phyloP scores from a whole-genome alignment of 1,140 invertebrate genomes.

The Drosophila dunni region DNA sequence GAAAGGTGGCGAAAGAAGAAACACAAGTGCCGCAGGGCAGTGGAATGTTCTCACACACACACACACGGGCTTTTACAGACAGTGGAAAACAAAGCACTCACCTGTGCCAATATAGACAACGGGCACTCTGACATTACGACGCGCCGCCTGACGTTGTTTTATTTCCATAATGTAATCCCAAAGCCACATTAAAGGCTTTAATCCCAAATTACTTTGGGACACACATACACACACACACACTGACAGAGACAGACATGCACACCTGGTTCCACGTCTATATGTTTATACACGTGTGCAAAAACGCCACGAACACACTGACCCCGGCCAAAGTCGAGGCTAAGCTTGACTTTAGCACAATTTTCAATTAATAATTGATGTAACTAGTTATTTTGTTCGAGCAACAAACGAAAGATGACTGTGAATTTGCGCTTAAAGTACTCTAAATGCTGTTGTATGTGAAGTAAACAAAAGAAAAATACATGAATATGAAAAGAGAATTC shows the following conservation, averaged over 20 bases:
- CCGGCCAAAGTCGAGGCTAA: conserved; percentile 42
- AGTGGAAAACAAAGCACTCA: conserved; percentile 44
- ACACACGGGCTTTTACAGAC: background rate
- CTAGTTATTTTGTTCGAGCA: conserved; percentile 21
- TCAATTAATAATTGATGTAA: conserved; percentile 30
- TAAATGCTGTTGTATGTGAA: conserved; percentile 52
- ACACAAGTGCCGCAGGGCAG: background rate
- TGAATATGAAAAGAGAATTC: conserved; percentile 44
- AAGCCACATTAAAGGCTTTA: conserved; percentile 67
- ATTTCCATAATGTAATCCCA: conserved; percentile 77
- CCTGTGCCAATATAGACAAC: conserved; percentile 69
- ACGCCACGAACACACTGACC: conserved; percentile 60
- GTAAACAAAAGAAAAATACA: conserved; percentile 73
- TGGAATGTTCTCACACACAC: background rate
- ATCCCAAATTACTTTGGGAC: conserved; percentile 27
- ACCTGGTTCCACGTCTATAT: conserved; percentile 24
- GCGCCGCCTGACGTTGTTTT: conserved; percentile 54
- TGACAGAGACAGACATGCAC: conserved; percentile 20
- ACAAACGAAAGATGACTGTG: conserved; percentile 9
- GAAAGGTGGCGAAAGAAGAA: conserved; percentile 43
- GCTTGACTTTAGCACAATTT: conserved; percentile 40
- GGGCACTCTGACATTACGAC: conserved; percentile 67
- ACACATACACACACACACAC: conserved; percentile 7
- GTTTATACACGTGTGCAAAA: conserved; percentile 65
- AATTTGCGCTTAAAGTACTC: conserved; percentile 17